phyloP scores from a whole-genome alignment of 2,113 vertebrate species.

The Sander lucioperca region DNA sequence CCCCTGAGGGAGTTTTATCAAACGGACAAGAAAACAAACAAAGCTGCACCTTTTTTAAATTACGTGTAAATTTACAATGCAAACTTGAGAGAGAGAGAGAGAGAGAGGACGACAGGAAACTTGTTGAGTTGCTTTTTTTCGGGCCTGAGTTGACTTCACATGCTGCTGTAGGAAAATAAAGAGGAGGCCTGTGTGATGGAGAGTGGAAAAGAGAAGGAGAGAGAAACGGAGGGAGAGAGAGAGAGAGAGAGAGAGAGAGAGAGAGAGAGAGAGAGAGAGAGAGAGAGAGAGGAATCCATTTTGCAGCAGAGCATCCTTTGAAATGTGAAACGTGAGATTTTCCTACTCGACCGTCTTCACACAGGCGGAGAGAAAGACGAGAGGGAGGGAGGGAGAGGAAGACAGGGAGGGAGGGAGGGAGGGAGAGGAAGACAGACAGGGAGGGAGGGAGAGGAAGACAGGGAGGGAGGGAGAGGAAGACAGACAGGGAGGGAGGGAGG shows the following conservation, averaged over 20 bases:
- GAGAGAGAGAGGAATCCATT: slow-evolving; percentile 33
- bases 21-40: too few species aligned
- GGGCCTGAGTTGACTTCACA: slow-evolving; percentile 5
- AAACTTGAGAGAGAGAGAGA: too few species aligned
- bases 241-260: slow-evolving; percentile 1
- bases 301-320: slow-evolving; percentile 59
- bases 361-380: background rate
- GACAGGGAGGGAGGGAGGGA: too few species aligned
- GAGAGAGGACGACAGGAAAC: background rate
- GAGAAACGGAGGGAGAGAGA: slow-evolving; percentile 26
- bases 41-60: too few species aligned
- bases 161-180: slow-evolving; percentile 44
- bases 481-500: too few species aligned
- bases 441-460: too few species aligned
- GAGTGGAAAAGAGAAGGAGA: slow-evolving; percentile 32
- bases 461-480: too few species aligned
- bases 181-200: slow-evolving; percentile 44
- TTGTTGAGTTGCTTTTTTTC: background rate
- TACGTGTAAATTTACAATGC: too few species aligned
- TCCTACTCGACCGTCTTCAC: slow-evolving; percentile 38
- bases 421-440: too few species aligned
- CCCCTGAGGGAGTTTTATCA: too few species aligned
- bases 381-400: too few species aligned
- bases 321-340: slow-evolving; percentile 59
- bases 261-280: slow-evolving; percentile 20